Evolutionary conservation across 35 echinoderm and acorn worm genomes (phyloP).

Genomic region (Apostichopus californicus): DNA sequence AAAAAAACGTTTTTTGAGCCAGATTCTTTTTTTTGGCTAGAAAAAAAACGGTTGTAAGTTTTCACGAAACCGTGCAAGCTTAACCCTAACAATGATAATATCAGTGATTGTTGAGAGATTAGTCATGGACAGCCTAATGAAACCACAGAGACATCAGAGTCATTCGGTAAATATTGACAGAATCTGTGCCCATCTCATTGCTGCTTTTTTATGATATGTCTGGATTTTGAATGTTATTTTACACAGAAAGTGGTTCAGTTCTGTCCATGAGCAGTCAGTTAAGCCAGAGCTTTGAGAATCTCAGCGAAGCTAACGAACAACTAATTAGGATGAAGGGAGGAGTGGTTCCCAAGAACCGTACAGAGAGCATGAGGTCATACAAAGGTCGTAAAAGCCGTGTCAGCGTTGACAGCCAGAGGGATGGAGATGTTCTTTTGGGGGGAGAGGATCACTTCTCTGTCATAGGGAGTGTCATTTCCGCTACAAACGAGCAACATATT

Average conservation of each 20-base stretch:
- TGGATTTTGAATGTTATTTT: not conserved
- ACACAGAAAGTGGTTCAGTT: conserved; percentile 46
- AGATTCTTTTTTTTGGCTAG: too few species aligned
- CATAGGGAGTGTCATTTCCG: conserved; percentile 36
- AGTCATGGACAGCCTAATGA: too few species aligned
- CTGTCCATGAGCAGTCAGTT: conserved; percentile 58
- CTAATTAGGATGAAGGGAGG: conserved; percentile 57
- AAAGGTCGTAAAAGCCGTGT: conserved; percentile 44
- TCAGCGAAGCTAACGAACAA: conserved; percentile 5
- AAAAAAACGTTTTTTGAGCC: too few species aligned
- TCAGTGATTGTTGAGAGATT: too few species aligned
- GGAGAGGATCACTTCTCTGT: conserved; percentile 1
- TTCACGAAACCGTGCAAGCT: too few species aligned
- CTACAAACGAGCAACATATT: not conserved
- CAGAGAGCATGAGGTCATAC: conserved; percentile 81
- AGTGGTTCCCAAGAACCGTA: conserved; percentile 60
- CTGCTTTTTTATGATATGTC: too few species aligned
- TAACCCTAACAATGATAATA: too few species aligned
- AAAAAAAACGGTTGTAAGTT: too few species aligned
- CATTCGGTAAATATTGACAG: too few species aligned
- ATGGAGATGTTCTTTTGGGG: not conserved
- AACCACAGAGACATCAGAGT: too few species aligned
- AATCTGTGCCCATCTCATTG: too few species aligned
- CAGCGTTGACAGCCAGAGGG: not conserved
- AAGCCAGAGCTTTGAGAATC: conserved; percentile 61